These are phyloP conservation scores for Prunella himalayana DNA, from an alignment of 2,113 vertebrate genomes.

Conservation along the genomic window DNA sequence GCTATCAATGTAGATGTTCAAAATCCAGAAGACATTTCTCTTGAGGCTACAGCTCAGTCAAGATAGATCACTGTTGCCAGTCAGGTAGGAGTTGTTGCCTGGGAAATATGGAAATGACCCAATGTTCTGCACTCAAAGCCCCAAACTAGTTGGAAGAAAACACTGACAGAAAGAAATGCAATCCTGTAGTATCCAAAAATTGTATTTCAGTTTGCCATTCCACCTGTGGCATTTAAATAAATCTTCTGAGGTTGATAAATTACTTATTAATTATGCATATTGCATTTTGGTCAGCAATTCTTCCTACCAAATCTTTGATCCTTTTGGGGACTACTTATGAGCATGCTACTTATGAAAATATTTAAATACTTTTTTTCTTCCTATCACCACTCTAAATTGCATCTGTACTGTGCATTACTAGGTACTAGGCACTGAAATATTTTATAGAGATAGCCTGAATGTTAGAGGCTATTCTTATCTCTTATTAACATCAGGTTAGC, in stretches of 20 bases:
- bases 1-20: background rate
- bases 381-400: background rate
- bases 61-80: background rate
- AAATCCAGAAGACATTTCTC: background rate
- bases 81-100: slow-evolving; percentile 11
- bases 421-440: background rate
- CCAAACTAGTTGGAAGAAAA: background rate
- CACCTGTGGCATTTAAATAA: background rate
- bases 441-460: background rate
- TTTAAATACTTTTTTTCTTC: background rate
- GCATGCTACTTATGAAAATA: background rate
- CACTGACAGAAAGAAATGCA: background rate
- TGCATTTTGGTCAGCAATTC: background rate
- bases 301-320: background rate
- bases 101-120: slow-evolving; percentile 25
- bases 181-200: background rate
- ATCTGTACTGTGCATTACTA: background rate
- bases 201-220: background rate
- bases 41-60: background rate
- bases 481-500: background rate
- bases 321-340: background rate
- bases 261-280: background rate
- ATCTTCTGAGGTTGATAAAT: background rate
- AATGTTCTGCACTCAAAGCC: background rate
- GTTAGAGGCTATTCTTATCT: background rate